Percentiles rank a stretch among this genome's conserved stretches.
phyloP scores from a whole-genome alignment of 1,140 invertebrate genomes.

The Aphelenchoides besseyi region DNA sequence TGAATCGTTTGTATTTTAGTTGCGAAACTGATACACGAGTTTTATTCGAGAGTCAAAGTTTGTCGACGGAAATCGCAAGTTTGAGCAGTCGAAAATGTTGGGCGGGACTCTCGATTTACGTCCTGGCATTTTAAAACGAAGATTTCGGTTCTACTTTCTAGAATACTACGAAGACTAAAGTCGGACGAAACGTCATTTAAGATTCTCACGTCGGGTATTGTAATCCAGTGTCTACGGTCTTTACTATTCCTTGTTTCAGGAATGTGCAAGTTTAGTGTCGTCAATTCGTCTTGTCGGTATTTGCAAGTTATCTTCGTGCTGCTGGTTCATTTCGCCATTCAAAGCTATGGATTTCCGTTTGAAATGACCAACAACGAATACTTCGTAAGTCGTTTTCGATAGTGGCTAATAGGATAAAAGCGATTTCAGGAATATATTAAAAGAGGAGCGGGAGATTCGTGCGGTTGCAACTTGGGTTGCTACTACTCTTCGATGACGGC shows the following conservation, averaged over 20 bases:
- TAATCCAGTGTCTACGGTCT: not conserved
- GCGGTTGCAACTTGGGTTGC: slow-evolving; percentile 6
- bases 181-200: slow-evolving; percentile 6
- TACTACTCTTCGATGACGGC: not conserved
- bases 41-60: not conserved
- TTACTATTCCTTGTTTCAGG: not conserved
- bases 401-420: too few relatives aligned
- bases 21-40: too few relatives aligned
- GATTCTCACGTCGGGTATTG: not conserved
- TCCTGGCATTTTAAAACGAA: not conserved
- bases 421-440: not conserved
- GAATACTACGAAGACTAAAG: too few relatives aligned
- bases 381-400: not conserved
- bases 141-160: too few relatives aligned
- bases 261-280: not conserved
- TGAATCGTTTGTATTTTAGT: too few relatives aligned
- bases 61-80: not conserved
- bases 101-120: not conserved
- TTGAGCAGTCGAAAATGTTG: too few relatives aligned
- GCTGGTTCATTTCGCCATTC: not conserved
- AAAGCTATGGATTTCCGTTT: not conserved
- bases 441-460: slow-evolving; percentile 1
- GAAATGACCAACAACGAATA: not conserved
- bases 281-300: not conserved
- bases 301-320: not conserved